Percentiles rank a stretch among this genome's conserved stretches.
phyloP scores from a whole-genome alignment of 92 coral and sea anemone species.

The Hydrozoanthus gracilis region DNA sequence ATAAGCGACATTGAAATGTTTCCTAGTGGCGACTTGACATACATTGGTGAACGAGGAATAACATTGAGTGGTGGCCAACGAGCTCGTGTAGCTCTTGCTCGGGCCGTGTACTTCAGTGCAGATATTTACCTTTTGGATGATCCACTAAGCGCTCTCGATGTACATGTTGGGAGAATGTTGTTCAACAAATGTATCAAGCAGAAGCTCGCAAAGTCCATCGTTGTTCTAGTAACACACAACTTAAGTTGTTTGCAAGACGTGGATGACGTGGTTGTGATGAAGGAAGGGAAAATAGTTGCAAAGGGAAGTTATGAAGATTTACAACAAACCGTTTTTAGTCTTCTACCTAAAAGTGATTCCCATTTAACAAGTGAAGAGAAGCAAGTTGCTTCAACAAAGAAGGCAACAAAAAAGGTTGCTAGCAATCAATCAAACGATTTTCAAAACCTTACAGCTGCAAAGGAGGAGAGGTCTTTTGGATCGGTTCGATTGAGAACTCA shows the following conservation, averaged over 20 bases:
- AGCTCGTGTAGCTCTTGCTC: conserved; percentile 22
- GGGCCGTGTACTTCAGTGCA: conserved; percentile 7
- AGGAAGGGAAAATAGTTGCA: neutral
- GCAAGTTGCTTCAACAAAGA: neutral
- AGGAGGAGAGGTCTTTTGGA: conserved; percentile 1
- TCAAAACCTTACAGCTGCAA: neutral
- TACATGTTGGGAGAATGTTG: conserved; percentile 7
- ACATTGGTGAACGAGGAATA: conserved; percentile 27
- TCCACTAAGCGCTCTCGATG: conserved; percentile 14
- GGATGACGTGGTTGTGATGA: conserved; percentile 22
- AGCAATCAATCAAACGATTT: neutral
- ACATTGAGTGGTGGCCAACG: conserved; percentile 34
- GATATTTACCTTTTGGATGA: conserved; percentile 15
- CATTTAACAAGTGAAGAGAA: neutral
- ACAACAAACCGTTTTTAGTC: neutral
- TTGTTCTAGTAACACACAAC: conserved; percentile 28
- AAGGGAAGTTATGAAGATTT: conserved; percentile 8
- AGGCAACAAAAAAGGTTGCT: neutral
- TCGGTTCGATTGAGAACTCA: neutral
- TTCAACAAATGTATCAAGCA: neutral
- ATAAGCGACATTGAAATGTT: conserved; percentile 5
- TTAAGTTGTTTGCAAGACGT: conserved; percentile 10
- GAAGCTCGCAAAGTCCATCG: neutral
- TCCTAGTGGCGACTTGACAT: conserved; percentile 27
- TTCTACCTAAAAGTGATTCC: neutral